These are phyloP conservation scores for Calycopis cecrops DNA, from an alignment of 1,140 invertebrate genomes.

Conservation along the genomic window DNA sequence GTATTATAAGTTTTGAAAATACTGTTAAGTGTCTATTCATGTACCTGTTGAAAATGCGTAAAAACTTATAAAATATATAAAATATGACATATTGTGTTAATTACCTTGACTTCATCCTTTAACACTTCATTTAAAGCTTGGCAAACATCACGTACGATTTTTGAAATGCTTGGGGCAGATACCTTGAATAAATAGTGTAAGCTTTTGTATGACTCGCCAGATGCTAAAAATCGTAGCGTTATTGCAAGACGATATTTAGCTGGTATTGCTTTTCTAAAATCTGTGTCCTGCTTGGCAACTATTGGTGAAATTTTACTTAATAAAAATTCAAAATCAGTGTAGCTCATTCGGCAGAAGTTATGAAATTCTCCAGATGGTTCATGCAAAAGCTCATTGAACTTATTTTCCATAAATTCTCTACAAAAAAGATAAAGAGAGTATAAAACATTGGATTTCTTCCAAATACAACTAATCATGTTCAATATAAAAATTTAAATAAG, in stretches of 20 bases:
- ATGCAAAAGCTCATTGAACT: conserved; percentile 1
- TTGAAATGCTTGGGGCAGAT: conserved; percentile 33
- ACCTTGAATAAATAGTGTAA: conserved; percentile 43
- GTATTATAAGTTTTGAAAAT: no score
- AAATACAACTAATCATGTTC: conserved; percentile 18
- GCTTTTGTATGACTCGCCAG: conserved; percentile 36
- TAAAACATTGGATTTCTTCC: neutral
- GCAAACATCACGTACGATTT: conserved; percentile 32
- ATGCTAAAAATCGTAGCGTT: conserved; percentile 39
- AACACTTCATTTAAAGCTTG: conserved; percentile 28
- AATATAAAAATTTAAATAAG: conserved; percentile 20
- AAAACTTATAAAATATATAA: conserved; percentile 3
- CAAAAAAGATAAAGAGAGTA: conserved; percentile 9
- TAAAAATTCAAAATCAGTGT: conserved; percentile 26
- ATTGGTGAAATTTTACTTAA: conserved; percentile 10
- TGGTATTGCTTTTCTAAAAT: conserved; percentile 21
- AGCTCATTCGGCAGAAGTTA: conserved; percentile 12
- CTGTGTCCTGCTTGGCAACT: conserved; percentile 12
- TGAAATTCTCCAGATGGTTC: conserved; percentile 8
- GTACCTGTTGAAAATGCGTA: no score
- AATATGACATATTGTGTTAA: conserved; percentile 5
- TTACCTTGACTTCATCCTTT: conserved; percentile 28
- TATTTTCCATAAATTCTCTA: conserved; percentile 6
- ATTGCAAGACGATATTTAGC: conserved; percentile 35
- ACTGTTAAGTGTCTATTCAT: no score